Base-by-base conservation (phyloP, 2,888 invertebrate genomes). In the Dynastes hyllus region DNA sequence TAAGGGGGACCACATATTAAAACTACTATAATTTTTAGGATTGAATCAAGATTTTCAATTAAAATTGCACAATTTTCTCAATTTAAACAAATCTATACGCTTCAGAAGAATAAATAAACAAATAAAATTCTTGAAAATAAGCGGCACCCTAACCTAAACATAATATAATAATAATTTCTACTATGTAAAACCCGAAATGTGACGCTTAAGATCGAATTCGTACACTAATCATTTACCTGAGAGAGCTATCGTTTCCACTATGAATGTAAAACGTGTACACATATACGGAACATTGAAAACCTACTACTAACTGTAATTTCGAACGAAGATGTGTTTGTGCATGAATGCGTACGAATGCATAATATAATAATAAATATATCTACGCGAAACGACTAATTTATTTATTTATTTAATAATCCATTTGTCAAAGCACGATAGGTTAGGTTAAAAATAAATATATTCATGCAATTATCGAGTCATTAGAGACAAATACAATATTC, bases 131-230 rank as follows among this genome's bases (percentile, higher is more conserved):
- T 37, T 37, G 32, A 37, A 37, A 37, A 37, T 37, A 37, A 37
- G 32, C 5, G 32, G 5, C 32, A 37, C 32, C 5, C 32, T 5
- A 5, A 5, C 32, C 32, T 37, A 37, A 5, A 37, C 32, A 5
- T 37, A 37, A 37, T 5, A 37, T 32, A 32, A 13, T 75, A 69
- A 50, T 69, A 13, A 69, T 69, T 11, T 66, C 29, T 75, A 63
- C 51, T 51, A 69, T 45, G 50, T 67, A 71, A 58, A 58, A 71
- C 45, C 73, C 61, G 73, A 75, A 75, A 75, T 75, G 63, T 75
- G 73, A 61, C 73, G 73, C 73, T 75, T 75, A 75, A 22, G 45
- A 75, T 75, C 73, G 61, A 75, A 75, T 75, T 61, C 63, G 45
- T 69, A 51, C 13, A 75, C 50, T 75, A 73, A 63, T 13, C 27